Base-by-base conservation (phyloP, 2,888 invertebrate genomes). In the Tiliacea aurago region DNA sequence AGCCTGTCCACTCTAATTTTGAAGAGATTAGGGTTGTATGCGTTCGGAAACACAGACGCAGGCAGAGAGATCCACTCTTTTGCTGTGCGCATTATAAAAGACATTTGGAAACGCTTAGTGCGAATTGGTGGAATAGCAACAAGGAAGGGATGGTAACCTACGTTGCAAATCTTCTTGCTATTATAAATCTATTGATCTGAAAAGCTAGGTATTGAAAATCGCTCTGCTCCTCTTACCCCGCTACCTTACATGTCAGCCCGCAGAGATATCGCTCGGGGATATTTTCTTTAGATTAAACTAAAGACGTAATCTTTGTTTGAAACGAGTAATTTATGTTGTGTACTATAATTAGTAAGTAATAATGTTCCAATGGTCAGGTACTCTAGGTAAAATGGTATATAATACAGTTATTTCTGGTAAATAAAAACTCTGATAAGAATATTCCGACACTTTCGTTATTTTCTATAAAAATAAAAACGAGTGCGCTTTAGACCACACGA, bases 221-320 rank as follows among this genome's bases (percentile, higher is more conserved):
- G 55, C 71, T 66, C 65, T 41, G 65, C 63, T 37, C 0, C 0
- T 33, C 68, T 37, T n/a, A 61, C 9, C 0, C 18, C 55, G 18
- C 67, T 61, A 5, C 68, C 47, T 73, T 41, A 71, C 33, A 23
- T 51, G 76, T 82, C 84, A 76, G 73, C 58, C 13, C 55, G 76
- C 55, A 73, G 65, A 80, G 73, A 75, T 73, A 72, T 76, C 65
- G 76, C 85, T 80, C 20, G 47, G 59, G 83, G 76, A 78, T 78
- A 78, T 84, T 84, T 80, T 84, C 71, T 80, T 85, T 66, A 77
- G 77, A 83, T 85, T 77, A 74, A 78, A 77, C 74, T 78, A 69
- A 70, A 74, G 77, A 80, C 66, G 43, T 78, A 73, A 82, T 85
- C 84, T 75, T 70, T 65, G 45, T 56, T 64, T 70, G 62, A 78